Evolutionary conservation across 2,888 invertebrate species (phyloP), one percentile per base, ranked within the genome.

Genomic region (Agonopterix heracliana): DNA sequence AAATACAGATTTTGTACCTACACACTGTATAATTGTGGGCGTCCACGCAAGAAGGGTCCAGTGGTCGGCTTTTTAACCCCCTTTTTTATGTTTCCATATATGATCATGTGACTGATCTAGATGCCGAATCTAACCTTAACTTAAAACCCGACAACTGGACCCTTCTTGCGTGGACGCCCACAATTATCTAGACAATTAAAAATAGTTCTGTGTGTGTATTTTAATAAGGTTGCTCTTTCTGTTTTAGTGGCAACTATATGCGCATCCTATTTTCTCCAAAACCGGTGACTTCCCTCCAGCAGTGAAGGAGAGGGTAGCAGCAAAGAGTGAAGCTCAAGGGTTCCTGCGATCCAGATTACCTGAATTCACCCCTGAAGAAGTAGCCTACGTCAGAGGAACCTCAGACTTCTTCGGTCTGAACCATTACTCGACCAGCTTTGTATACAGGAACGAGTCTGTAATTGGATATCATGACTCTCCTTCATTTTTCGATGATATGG

Each of bases 341-440:
- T 90, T 88, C 46, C 60, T 68, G 0, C 68, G 80, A 45, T 91
- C 92, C 0, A 85, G 92, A 49, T 68, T 93, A 17, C 92, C 92
- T 0, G 74, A 76, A 59, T 90, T 93, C 51, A 90, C 90, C 2
- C 50, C 68, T 0, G 87, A 91, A 46, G 93, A 93, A 85, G 84
- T 92, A 1, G 73, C 83, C 42, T 82, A 83, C 46, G 85, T 94
- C 12, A 83, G 77, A n/a, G 91, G 87, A 40, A 63, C 71, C 1
- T 88, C 90, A 0, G 95, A 95, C 66, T 93, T 92, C 74, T 90
- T 94, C 52, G 93, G 93, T 7, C 69, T 94, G 3, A 94, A 94
- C 60, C 90, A 92, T 54, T 95, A 95, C 68, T 89, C 91, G 0
- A 78, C 90, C 5, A 68, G 66, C 51, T 59, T 90, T 44, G 78